phyloP scores from a whole-genome alignment of 2,113 vertebrate species.

The Phrynosoma platyrhinos region DNA sequence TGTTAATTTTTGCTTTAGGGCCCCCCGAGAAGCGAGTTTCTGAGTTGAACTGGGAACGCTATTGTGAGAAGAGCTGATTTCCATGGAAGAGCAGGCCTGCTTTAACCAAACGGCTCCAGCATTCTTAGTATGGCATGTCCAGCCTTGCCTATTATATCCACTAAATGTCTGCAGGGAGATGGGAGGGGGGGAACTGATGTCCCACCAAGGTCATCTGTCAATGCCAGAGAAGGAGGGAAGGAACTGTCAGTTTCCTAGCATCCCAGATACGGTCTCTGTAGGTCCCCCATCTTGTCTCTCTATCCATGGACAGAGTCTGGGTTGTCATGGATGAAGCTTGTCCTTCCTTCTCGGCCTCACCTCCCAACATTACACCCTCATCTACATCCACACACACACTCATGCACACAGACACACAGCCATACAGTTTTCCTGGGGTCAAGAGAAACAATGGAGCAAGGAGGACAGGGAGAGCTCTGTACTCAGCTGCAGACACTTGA shows the following conservation, averaged over 20 bases:
- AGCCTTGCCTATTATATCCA: constrained; percentile 64
- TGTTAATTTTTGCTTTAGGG: constrained; percentile 70
- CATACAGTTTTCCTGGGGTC: constrained; percentile 80
- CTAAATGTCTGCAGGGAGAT: constrained; percentile 61
- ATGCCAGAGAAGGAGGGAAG: constrained; percentile 66
- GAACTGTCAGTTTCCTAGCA: constrained; percentile 60
- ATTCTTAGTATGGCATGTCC: constrained; percentile 55
- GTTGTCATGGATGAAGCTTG: constrained; percentile 63
- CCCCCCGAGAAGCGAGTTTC: constrained; percentile 60
- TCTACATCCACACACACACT: neutral
- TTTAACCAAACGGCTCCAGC: constrained; percentile 53
- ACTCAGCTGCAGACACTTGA: constrained; percentile 83
- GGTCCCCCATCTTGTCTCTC: neutral
- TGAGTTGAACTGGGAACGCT: constrained; percentile 63
- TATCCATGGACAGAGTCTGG: constrained; percentile 19
- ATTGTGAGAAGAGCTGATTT: constrained; percentile 59
- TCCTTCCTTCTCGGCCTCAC: constrained; percentile 79
- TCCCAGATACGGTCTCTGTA: constrained; percentile 50
- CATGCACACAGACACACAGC: neutral
- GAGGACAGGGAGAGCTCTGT: constrained; percentile 79
- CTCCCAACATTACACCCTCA: constrained; percentile 71
- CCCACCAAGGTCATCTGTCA: constrained; percentile 74
- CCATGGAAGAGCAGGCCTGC: constrained; percentile 26
- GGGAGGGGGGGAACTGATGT: constrained; percentile 56
- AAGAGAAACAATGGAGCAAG: constrained; percentile 87